Percentiles rank a stretch among this genome's conserved stretches.
Evolutionary conservation across 1,140 invertebrate species (phyloP).

Genomic region (Metopolophium dirhodum): DNA sequence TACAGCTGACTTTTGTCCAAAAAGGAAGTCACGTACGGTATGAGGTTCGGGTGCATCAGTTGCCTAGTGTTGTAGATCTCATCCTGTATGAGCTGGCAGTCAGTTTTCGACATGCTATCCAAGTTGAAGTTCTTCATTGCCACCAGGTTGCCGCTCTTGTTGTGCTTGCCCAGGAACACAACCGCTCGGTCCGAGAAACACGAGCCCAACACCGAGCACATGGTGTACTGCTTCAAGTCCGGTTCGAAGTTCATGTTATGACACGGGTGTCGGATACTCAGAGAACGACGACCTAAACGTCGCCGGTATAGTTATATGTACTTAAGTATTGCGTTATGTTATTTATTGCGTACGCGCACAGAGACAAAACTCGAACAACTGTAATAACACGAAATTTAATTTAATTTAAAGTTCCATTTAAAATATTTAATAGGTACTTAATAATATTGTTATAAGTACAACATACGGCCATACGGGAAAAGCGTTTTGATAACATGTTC

Average conservation of each 20-base stretch:
- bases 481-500: neutral
- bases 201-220: slow-evolving; percentile 69
- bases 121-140: slow-evolving; percentile 79
- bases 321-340: neutral
- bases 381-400: neutral
- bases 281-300: neutral
- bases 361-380: neutral
- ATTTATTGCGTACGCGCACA: neutral
- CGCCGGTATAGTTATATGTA: neutral
- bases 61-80: slow-evolving; percentile 76
- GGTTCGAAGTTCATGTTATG: slow-evolving; percentile 61
- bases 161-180: slow-evolving; percentile 74
- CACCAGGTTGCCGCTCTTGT: slow-evolving; percentile 72
- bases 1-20: slow-evolving; percentile 77
- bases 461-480: neutral
- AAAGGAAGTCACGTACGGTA: slow-evolving; percentile 77
- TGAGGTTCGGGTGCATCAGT: slow-evolving; percentile 79
- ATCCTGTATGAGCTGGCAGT: slow-evolving; percentile 68
- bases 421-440: too few relatives aligned
- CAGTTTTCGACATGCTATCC: slow-evolving; percentile 72
- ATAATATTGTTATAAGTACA: neutral
- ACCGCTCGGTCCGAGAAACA: slow-evolving; percentile 73
- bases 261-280: neutral
- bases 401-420: neutral
- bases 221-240: slow-evolving; percentile 62